Percentiles rank a stretch among this genome's conserved stretches.
Conservation (phyloP, 2,797 vertebrate species). For the Eidolon dupreanum region DNA sequence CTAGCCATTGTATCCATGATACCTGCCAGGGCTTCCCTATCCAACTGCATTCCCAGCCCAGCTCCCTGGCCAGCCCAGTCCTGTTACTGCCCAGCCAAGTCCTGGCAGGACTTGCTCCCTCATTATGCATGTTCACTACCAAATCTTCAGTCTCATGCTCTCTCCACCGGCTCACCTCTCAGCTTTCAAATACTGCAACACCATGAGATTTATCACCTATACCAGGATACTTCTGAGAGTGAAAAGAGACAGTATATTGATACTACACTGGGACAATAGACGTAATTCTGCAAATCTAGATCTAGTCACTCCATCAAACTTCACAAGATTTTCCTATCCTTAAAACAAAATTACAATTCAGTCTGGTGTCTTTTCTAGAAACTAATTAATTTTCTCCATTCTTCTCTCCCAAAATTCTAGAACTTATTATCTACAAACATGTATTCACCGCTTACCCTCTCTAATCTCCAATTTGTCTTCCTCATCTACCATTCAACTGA, state of each 20-base stretch:
- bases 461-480: background rate
- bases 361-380: background rate
- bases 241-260: background rate
- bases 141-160: background rate
- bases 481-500: background rate
- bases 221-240: background rate
- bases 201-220: background rate
- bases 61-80: background rate
- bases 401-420: background rate
- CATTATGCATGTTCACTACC: background rate
- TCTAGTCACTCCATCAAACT: background rate
- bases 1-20: background rate
- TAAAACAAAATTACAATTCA: conserved; percentile 12
- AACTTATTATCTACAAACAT: background rate
- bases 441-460: background rate
- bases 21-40: background rate
- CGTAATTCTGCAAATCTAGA: background rate
- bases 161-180: background rate
- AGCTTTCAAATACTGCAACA: background rate
- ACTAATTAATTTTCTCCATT: background rate
- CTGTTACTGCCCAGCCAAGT: background rate
- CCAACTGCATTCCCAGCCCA: background rate
- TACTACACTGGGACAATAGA: background rate
- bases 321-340: background rate
- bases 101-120: background rate